Evolutionary conservation across 2,113 vertebrate species (phyloP).

Genomic region (Amphiprion ocellaris): DNA sequence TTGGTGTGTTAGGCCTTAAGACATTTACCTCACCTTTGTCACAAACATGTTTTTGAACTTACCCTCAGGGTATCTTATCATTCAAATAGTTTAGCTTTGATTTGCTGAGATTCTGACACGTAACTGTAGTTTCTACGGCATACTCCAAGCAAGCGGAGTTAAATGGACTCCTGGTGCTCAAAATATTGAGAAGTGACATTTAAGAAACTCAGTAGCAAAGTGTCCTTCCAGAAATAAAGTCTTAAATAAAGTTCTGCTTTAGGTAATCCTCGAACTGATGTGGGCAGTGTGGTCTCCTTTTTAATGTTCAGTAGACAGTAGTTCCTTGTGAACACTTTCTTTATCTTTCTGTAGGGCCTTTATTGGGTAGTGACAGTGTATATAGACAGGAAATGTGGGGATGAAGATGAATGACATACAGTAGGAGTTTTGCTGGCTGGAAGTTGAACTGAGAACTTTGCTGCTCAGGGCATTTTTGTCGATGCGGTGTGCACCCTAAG

Average conservation of each 20-base stretch:
- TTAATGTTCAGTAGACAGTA: too few species aligned
- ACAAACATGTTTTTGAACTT: not conserved
- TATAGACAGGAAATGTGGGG: too few species aligned
- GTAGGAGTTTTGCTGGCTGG: too few species aligned
- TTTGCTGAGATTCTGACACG: not conserved
- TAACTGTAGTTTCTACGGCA: not conserved
- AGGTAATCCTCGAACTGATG: not conserved
- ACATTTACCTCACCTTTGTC: not conserved
- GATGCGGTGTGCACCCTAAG: too few species aligned
- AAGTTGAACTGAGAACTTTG: too few species aligned
- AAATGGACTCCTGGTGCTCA: not conserved
- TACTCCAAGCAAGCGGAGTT: not conserved
- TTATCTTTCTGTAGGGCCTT: too few species aligned
- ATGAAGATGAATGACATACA: too few species aligned
- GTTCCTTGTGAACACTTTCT: too few species aligned
- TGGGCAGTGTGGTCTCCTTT: not conserved
- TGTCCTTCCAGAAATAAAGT: not conserved
- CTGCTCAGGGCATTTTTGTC: too few species aligned
- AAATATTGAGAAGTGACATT: not conserved
- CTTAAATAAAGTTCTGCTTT: not conserved
- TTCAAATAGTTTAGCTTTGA: slow-evolving; percentile 8
- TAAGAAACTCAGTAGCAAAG: not conserved
- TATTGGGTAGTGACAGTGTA: too few species aligned
- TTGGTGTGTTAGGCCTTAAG: not conserved
- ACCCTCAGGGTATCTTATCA: not conserved